Percentiles rank a stretch among this genome's conserved stretches.
Conservation (phyloP, 2,797 vertebrate genomes). For the Malurus leucopterus region DNA sequence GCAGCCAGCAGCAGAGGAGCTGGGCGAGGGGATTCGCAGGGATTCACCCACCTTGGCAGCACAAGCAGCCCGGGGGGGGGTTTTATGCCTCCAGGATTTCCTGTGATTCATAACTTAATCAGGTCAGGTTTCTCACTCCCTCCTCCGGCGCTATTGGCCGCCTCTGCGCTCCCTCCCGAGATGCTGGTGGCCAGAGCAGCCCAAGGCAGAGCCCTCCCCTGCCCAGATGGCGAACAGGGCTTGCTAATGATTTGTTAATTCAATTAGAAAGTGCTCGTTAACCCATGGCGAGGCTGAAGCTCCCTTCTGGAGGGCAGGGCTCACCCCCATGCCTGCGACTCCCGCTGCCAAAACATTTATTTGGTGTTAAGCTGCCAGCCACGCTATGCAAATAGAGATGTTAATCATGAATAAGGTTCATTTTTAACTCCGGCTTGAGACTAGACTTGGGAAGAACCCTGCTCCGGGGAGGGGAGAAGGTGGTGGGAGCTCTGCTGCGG, state of each 20-base stretch:
- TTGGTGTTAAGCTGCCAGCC: constrained; percentile 52
- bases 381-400: constrained; percentile 29
- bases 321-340: not conserved
- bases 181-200: not conserved
- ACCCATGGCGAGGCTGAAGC: not conserved
- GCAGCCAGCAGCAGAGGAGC: not conserved
- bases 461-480: not conserved
- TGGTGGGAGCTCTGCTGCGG: not conserved
- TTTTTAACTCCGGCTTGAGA: constrained; percentile 20
- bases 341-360: constrained; percentile 33
- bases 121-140: not conserved
- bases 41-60: not conserved
- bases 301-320: constrained; percentile 19
- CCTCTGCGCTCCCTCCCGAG: not conserved
- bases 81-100: not conserved
- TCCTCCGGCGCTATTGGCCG: not conserved
- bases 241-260: constrained; percentile 48
- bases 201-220: not conserved
- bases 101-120: not conserved
- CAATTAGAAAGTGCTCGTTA: constrained; percentile 14
- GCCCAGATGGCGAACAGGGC: not conserved
- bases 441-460: not conserved
- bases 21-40: not conserved
- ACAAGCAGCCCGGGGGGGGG: accelerated
- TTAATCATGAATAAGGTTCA: constrained; percentile 14